Base-by-base conservation (phyloP, 2,113 vertebrate genomes). In the Embiotoca jacksoni region DNA sequence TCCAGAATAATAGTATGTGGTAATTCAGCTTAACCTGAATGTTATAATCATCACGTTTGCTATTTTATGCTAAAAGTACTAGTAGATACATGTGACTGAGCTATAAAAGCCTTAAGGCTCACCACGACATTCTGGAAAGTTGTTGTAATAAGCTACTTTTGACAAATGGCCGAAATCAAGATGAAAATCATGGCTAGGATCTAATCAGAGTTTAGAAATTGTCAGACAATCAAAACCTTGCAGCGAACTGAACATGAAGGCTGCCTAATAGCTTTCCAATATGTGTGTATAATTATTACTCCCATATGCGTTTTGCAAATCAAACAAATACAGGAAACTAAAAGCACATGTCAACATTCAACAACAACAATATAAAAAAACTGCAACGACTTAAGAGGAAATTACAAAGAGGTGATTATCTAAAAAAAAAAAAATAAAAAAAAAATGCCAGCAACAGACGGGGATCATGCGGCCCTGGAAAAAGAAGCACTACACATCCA, bases 311-410 rank as follows among this genome's bases (percentile, higher is more conserved):
- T 35, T 4, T 58, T 6, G 67, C 53, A 83, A 64, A 74, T 57
- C 54, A 78, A 75, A 64, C 10, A 69, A 80, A 86, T 41, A 49
- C 23, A 66, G 39, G 33, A 80, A 88, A 88, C 6, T 53, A 62
- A 83, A 89, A 86, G 70, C 80, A 91, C 47, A 84, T 84, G 83
- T 76, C 46, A 60, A 74, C 44, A 61, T 59, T 46, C 35, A 35
- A 35, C 23, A 63, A 13, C 36, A 46, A 68, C 11, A 63, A 60
- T 7, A 31, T 7, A 41, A 53, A 55, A 62, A 60, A 23, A 7
- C 15, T 39, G 67, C 6, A 8, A 14, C 23, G 55, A 67, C 33
- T 15, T 75, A 41, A 44, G 41, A 56, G 61, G 62, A 82, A 81
- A 90, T 71, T 70, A 41, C 69, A 80, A 71, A 84, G 68, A 3